A percentile compares a stretch with the other conserved stretches of the same genome.
Conservation (phyloP, 2,797 vertebrate species). For the Catharus ustulatus region DNA sequence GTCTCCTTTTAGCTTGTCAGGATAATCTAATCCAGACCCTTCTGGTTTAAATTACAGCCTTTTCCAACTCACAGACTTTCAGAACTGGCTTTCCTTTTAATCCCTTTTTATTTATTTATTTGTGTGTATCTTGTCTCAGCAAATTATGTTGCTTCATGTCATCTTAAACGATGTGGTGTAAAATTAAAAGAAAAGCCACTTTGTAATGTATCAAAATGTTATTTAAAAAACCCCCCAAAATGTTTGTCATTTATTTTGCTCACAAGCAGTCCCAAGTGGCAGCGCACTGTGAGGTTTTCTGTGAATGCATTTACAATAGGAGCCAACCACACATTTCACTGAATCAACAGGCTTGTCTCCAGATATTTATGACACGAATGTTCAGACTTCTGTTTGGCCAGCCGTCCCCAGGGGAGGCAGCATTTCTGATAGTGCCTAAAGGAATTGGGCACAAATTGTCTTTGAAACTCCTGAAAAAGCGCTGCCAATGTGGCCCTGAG, state of each 20-base stretch:
- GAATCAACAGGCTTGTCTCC: conserved; percentile 57
- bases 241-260: conserved; percentile 56
- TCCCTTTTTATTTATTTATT: conserved; percentile 58
- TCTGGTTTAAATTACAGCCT: conserved; percentile 58
- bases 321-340: conserved; percentile 65
- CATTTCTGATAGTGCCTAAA: neutral
- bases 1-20: conserved; percentile 15
- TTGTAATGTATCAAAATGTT: conserved; percentile 62
- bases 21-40: conserved; percentile 59
- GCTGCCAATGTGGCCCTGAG: neutral
- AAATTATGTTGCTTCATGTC: conserved; percentile 56
- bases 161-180: conserved; percentile 42
- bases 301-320: conserved; percentile 57
- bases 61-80: conserved; percentile 36
- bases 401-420: neutral
- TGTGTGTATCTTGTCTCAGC: conserved; percentile 33
- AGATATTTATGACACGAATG: conserved; percentile 62
- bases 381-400: conserved; percentile 59
- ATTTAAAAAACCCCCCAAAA: neutral
- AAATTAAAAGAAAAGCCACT: conserved; percentile 66
- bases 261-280: conserved; percentile 33
- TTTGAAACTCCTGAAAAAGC: conserved; percentile 7
- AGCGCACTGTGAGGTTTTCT: conserved; percentile 59
- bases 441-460: neutral
- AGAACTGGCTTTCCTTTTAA: conserved; percentile 51